Conservation (phyloP, 2,113 vertebrate species). For the Ammospiza nelsoni region DNA sequence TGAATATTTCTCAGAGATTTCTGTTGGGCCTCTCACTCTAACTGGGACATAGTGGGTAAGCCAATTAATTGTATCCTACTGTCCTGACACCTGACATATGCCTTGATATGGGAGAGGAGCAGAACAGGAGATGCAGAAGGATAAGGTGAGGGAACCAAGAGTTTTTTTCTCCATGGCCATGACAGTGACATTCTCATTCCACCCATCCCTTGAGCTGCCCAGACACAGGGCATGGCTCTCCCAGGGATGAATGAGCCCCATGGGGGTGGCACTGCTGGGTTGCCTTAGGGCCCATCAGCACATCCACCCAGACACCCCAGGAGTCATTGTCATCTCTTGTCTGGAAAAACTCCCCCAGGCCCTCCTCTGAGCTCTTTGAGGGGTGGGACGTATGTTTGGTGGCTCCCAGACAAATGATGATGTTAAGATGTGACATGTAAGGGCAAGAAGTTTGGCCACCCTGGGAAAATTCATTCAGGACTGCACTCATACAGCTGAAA, state of each 20-base stretch:
- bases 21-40: not conserved
- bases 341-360: not conserved
- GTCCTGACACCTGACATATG: not conserved
- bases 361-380: not conserved
- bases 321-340: conserved; percentile 6
- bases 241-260: not conserved
- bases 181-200: not conserved
- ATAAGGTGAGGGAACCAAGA: not conserved
- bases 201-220: not conserved
- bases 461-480: not conserved
- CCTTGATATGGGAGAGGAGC: not conserved
- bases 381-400: not conserved
- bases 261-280: not conserved
- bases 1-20: not conserved
- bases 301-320: not conserved
- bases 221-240: not conserved
- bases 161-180: not conserved
- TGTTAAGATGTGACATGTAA: not conserved
- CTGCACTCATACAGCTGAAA: not conserved
- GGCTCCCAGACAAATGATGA: not conserved
- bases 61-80: not conserved
- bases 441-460: conserved; percentile 10
- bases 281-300: conserved; percentile 16
- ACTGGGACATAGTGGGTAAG: not conserved
- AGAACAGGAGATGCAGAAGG: not conserved